These are phyloP conservation scores for Lumbricus terrestris DNA, from an alignment of 2,888 invertebrate genomes.

Conservation along the genomic window DNA sequence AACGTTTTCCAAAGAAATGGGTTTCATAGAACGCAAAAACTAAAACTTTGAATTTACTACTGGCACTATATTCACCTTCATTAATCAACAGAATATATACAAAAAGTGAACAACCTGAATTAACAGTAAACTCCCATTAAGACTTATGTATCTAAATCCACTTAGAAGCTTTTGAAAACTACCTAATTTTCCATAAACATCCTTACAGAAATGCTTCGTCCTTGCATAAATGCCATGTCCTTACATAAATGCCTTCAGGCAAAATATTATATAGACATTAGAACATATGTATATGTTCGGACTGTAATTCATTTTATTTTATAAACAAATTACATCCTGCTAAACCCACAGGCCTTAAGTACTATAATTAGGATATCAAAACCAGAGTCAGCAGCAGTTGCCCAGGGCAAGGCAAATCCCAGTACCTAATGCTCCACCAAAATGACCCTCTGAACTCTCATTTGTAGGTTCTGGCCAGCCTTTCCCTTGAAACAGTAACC, in stretches of 20 bases:
- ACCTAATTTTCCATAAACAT: neutral
- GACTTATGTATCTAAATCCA: neutral
- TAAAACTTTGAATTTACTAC: too few species aligned
- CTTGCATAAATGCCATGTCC: neutral
- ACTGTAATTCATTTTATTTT: constrained; percentile 3
- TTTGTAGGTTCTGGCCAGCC: neutral
- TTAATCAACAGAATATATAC: neutral
- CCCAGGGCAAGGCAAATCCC: neutral
- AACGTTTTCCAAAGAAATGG: too few species aligned
- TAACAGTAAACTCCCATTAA: neutral
- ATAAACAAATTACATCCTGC: neutral
- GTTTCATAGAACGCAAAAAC: too few species aligned
- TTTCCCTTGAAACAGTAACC: neutral
- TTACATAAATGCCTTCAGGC: neutral
- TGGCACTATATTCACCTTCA: neutral
- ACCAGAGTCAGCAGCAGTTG: neutral
- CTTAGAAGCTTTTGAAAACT: neutral
- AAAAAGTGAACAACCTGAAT: neutral
- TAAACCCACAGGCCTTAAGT: neutral
- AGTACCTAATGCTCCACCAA: neutral
- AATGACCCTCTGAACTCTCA: constrained; percentile 3
- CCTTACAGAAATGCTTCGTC: neutral
- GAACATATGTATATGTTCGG: neutral
- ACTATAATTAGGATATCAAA: neutral
- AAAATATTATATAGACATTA: neutral